These are phyloP conservation scores for Martes martes DNA, from an alignment of 2,113 vertebrate species.

Conservation along the genomic window DNA sequence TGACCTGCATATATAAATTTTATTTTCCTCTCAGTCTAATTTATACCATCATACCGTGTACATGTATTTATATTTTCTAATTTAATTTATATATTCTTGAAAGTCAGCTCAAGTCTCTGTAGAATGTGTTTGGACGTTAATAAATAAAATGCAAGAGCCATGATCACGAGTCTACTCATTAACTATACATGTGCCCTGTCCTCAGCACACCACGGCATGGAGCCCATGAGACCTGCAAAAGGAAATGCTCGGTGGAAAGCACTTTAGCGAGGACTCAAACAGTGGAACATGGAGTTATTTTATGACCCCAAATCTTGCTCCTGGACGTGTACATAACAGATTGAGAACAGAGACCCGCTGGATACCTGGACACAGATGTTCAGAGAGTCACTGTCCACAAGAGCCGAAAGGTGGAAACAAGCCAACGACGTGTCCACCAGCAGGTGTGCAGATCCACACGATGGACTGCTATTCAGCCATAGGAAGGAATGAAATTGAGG, in stretches of 20 bases:
- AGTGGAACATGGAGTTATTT: neutral
- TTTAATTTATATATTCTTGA: neutral
- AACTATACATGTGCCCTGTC: neutral
- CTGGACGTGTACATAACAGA: neutral
- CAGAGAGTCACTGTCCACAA: fast-evolving
- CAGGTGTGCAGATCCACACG: too few relatives aligned
- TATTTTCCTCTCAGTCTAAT: neutral
- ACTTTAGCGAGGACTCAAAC: neutral
- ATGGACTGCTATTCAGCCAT: neutral
- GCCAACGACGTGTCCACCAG: fast-evolving
- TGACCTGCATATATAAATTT: neutral
- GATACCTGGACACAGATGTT: too few relatives aligned
- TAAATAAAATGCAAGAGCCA: neutral
- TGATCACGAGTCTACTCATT: neutral
- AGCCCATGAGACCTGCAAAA: neutral
- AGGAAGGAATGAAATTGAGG: neutral
- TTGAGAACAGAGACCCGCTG: neutral
- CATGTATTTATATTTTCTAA: neutral
- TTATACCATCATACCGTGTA: neutral
- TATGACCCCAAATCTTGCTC: neutral
- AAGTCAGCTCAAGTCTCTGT: neutral
- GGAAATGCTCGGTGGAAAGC: neutral
- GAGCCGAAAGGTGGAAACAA: neutral
- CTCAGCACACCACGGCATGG: too few relatives aligned
- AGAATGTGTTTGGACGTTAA: neutral